Evolutionary conservation across 2,888 invertebrate genomes (phyloP).

Genomic region (Epinotia bilunana): DNA sequence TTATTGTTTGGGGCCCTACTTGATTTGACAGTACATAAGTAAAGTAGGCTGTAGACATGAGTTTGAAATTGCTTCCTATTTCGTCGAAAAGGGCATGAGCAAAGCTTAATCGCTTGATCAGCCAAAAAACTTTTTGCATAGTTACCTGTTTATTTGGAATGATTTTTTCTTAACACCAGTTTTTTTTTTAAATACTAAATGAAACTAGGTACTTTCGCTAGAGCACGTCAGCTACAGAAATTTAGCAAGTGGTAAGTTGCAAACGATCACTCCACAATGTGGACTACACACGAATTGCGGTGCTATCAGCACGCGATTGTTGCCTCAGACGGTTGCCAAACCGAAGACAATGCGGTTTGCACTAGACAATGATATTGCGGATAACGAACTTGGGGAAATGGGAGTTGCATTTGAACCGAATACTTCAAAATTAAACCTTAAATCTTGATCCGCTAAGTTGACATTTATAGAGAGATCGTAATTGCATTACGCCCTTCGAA

Average conservation of each 20-base stretch:
- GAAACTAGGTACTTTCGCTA: background rate
- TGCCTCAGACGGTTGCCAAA: slow-evolving; percentile 32
- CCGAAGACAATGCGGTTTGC: slow-evolving; percentile 42
- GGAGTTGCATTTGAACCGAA: slow-evolving; percentile 9
- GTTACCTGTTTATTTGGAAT: too few relatives aligned
- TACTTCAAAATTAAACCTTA: background rate
- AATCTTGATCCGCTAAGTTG: background rate
- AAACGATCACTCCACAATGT: slow-evolving; percentile 14
- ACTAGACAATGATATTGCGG: slow-evolving; percentile 41
- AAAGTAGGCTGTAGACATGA: too few relatives aligned
- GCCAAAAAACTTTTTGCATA: too few relatives aligned
- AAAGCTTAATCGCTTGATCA: too few relatives aligned
- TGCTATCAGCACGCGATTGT: slow-evolving; percentile 31
- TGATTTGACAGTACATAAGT: too few relatives aligned
- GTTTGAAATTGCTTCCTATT: too few relatives aligned
- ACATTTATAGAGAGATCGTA: background rate
- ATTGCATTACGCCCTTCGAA: background rate
- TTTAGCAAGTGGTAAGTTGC: background rate
- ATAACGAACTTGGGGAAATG: slow-evolving; percentile 39
- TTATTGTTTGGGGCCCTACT: too few relatives aligned
- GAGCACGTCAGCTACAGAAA: background rate
- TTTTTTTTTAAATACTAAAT: background rate
- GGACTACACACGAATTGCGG: slow-evolving; percentile 22
- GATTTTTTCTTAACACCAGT: too few relatives aligned
- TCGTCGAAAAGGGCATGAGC: too few relatives aligned